phyloP scores from a whole-genome alignment of 2,797 vertebrate species.

The Miopithecus talapoin region DNA sequence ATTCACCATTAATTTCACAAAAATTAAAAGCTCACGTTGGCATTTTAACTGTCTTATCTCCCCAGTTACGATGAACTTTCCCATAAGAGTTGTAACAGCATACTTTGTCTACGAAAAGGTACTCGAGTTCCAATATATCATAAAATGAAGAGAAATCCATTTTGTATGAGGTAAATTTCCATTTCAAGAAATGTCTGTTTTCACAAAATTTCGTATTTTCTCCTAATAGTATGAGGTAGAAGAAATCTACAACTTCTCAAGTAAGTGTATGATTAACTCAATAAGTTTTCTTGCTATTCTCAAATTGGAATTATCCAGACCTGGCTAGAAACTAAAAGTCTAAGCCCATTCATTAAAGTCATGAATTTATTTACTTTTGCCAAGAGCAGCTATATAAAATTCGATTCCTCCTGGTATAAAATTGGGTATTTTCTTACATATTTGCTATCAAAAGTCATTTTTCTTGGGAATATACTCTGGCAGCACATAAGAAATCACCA shows the following conservation, averaged over 20 bases:
- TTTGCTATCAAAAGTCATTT: background rate
- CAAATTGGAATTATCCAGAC: background rate
- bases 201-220: conserved; percentile 7
- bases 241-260: background rate
- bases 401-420: background rate
- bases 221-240: background rate
- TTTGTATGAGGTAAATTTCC: background rate
- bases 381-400: background rate
- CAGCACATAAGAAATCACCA: background rate
- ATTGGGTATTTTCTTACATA: background rate
- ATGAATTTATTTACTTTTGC: background rate
- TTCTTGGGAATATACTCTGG: background rate
- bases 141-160: background rate
- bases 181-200: background rate
- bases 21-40: background rate
- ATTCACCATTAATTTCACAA: background rate
- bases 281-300: background rate
- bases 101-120: background rate
- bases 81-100: background rate
- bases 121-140: background rate
- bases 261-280: background rate
- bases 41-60: background rate
- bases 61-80: background rate
- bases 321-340: background rate
- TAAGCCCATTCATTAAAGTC: background rate